Conservation (phyloP, 92 coral and sea anemone species). For the Bergia puertoricense region DNA sequence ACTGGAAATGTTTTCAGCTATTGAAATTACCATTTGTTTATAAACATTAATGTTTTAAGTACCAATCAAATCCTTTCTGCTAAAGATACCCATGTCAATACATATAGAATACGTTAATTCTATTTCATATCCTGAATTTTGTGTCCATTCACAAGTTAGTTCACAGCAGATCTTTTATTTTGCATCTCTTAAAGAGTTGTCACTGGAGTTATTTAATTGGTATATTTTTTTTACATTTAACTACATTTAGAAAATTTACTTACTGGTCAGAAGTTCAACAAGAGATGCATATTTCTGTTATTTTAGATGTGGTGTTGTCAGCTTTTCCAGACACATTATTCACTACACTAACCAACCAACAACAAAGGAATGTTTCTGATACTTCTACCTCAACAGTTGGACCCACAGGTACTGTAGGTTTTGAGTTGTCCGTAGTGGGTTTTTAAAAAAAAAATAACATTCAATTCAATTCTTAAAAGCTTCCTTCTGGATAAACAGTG, state of each 20-base stretch:
- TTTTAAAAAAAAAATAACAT: no score
- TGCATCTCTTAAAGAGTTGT: no score
- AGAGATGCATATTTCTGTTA: background rate
- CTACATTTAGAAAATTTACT: background rate
- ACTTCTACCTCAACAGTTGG: conserved; percentile 1
- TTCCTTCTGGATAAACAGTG: no score
- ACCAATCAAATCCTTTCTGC: background rate
- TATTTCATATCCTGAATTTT: no score
- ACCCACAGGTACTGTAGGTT: conserved; percentile 14
- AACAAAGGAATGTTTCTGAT: conserved; percentile 16
- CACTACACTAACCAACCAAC: conserved; percentile 58
- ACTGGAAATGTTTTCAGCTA: background rate
- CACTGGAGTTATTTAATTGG: background rate
- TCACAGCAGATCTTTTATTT: no score
- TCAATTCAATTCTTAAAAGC: no score
- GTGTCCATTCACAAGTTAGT: no score
- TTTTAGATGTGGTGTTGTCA: conserved; percentile 78
- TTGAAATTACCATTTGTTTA: background rate
- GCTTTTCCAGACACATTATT: conserved; percentile 91
- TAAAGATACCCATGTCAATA: no score
- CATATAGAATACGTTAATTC: no score
- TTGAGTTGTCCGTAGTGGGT: no score
- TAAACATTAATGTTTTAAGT: background rate
- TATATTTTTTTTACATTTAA: background rate
- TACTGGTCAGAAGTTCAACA: background rate